Conservation (phyloP, 1,140 invertebrate species). For the Maconellicoccus hirsutus region DNA sequence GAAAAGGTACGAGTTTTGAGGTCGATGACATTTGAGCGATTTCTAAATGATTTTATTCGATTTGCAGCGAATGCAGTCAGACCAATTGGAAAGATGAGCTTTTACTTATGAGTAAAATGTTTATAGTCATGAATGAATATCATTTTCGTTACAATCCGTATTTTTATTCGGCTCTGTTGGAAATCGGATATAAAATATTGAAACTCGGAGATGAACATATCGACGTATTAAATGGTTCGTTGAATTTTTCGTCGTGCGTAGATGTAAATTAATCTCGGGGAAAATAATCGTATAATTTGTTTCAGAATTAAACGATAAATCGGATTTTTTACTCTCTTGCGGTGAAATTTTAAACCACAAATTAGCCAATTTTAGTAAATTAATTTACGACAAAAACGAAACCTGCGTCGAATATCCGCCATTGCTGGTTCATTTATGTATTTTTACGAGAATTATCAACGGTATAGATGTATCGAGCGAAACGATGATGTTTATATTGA, state of each 20-base stretch:
- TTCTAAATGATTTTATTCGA: neutral
- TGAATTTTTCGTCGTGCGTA: neutral
- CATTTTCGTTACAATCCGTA: neutral
- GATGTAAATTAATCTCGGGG: neutral
- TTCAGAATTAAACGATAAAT: neutral
- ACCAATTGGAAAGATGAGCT: constrained; percentile 1
- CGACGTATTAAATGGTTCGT: neutral
- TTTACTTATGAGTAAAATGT: neutral
- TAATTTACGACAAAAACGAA: neutral
- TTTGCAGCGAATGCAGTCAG: neutral
- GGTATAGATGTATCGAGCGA: neutral
- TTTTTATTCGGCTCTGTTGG: neutral
- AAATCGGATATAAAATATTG: constrained; percentile 3
- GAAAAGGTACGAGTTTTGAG: neutral
- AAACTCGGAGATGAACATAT: neutral
- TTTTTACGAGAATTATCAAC: neutral
- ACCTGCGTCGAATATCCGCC: neutral
- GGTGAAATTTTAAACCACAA: neutral
- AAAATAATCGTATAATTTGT: neutral
- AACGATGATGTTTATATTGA: neutral
- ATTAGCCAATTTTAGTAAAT: neutral
- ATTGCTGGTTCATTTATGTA: neutral
- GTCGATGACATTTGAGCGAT: neutral
- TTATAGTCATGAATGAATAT: neutral
- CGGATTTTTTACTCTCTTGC: neutral